Conservation (phyloP, 2,113 vertebrate genomes). For the Hyaena hyaena region DNA sequence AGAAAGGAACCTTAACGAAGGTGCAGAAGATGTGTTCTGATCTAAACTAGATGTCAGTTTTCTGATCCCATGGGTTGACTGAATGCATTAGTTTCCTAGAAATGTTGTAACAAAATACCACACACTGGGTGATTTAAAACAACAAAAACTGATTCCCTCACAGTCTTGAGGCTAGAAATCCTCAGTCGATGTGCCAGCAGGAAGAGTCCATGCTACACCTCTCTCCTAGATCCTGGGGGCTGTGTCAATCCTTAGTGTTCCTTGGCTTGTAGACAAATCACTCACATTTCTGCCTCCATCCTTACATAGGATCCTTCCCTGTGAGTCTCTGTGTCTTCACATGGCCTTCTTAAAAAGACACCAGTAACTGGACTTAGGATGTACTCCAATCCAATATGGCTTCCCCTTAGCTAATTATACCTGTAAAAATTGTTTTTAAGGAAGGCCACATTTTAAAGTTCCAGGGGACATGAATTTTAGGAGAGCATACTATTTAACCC, state of each 20-base stretch:
- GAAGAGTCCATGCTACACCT: too few species aligned
- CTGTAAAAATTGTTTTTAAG: background rate
- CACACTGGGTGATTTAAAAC: background rate
- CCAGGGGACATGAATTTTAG: background rate
- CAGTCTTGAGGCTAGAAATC: background rate
- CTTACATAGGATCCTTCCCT: background rate
- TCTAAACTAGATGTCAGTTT: background rate
- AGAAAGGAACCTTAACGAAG: background rate
- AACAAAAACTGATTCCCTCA: rapidly evolving
- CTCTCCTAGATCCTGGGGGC: background rate
- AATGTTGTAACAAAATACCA: background rate
- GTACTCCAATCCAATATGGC: background rate
- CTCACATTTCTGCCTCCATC: background rate
- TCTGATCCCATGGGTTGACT: background rate
- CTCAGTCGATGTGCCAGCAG: background rate
- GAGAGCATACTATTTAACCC: background rate
- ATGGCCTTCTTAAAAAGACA: background rate
- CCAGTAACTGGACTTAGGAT: background rate
- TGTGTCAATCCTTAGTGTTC: background rate
- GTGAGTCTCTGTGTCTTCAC: background rate
- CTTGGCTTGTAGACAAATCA: rapidly evolving
- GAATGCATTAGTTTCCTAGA: background rate
- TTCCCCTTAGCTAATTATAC: background rate
- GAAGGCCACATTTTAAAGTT: background rate
- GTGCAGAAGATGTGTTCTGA: background rate